Percentiles rank a stretch among this genome's conserved stretches.
These are phyloP conservation scores for Bombus fervidus DNA, from an alignment of 1,140 invertebrate species.

Conservation along the genomic window DNA sequence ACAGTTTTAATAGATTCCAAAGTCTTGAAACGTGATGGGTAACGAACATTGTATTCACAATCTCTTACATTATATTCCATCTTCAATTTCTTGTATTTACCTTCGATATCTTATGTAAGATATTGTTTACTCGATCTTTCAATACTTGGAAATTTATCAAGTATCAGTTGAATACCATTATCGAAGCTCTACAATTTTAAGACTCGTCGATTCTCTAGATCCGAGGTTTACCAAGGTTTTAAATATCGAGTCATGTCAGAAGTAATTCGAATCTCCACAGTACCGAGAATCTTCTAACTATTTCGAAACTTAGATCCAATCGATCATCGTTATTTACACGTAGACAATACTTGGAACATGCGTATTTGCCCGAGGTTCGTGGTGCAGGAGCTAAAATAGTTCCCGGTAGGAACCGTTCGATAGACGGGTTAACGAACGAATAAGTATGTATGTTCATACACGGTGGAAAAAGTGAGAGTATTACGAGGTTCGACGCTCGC, in stretches of 20 bases:
- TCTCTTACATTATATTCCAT: background rate
- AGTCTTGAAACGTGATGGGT: background rate
- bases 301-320: background rate
- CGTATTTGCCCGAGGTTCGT: background rate
- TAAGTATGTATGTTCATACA: background rate
- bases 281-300: background rate
- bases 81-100: background rate
- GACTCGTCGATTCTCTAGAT: too few species aligned
- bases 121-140: background rate
- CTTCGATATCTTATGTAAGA: background rate
- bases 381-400: background rate
- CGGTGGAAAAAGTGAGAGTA: conserved; percentile 38
- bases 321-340: too few species aligned
- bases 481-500: background rate
- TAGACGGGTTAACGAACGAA: background rate
- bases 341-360: background rate
- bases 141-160: background rate
- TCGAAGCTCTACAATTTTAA: background rate
- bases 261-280: background rate
- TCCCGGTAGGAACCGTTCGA: background rate
- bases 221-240: background rate
- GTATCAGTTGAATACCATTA: too few species aligned
- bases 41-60: too few species aligned
- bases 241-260: background rate
- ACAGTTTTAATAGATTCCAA: background rate